These are phyloP conservation scores for Picathartes gymnocephalus DNA, from an alignment of 2,113 vertebrate genomes.

Conservation along the genomic window DNA sequence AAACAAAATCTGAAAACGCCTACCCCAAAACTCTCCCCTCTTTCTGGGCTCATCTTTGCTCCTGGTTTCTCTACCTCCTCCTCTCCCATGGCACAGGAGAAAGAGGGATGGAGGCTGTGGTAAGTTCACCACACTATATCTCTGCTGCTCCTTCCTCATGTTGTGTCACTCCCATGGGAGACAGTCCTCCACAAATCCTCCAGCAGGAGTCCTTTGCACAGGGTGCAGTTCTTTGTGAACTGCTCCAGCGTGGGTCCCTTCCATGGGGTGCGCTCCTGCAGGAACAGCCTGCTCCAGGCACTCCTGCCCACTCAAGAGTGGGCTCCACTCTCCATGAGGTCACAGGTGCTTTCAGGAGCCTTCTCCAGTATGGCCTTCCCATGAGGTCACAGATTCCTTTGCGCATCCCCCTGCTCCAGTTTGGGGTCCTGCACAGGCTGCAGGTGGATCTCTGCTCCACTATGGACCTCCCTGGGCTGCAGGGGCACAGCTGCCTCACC, in stretches of 20 bases:
- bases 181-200: background rate
- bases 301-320: background rate
- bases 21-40: background rate
- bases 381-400: background rate
- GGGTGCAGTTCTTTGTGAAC: background rate
- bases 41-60: background rate
- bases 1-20: background rate
- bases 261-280: background rate
- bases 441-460: background rate
- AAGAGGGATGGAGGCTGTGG: background rate
- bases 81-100: too few relatives aligned
- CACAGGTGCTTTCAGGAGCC: background rate
- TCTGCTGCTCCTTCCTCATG: background rate
- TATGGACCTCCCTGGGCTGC: background rate
- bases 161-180: rapidly evolving
- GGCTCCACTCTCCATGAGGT: background rate
- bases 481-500: background rate
- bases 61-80: background rate
- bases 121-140: background rate
- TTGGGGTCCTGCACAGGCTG: background rate
- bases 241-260: background rate
- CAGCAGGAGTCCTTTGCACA: background rate
- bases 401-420: background rate
- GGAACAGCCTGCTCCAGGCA: background rate
- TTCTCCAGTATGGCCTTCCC: background rate